A percentile compares a stretch with the other conserved stretches of the same genome.
Conservation (phyloP, 2,888 invertebrate genomes). For the Dasysyrphus albostriatus region DNA sequence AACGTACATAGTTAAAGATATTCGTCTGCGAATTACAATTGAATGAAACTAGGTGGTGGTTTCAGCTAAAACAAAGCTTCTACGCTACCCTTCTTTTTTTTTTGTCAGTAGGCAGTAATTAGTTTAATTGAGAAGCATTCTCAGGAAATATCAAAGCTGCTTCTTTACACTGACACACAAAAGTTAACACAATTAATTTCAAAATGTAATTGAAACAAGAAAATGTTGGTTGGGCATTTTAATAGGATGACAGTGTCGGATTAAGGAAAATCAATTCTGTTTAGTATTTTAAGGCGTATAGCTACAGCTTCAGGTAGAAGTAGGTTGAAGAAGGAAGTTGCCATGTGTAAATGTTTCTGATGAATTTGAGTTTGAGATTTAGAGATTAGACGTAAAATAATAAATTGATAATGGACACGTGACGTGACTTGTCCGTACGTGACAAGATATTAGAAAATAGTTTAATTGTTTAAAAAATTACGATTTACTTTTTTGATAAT, state of each 20-base stretch:
- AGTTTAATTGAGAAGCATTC: slow-evolving; percentile 43
- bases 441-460: too few relatives aligned
- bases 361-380: too few relatives aligned
- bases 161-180: slow-evolving; percentile 31
- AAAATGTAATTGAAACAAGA: slow-evolving; percentile 43
- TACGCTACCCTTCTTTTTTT: neutral
- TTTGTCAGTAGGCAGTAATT: slow-evolving; percentile 10
- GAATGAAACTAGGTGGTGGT: slow-evolving; percentile 34
- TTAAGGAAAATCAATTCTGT: neutral
- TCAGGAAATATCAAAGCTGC: slow-evolving; percentile 40
- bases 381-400: too few relatives aligned
- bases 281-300: neutral
- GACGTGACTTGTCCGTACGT: too few relatives aligned
- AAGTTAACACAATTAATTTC: slow-evolving; percentile 28
- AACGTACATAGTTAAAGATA: slow-evolving; percentile 42
- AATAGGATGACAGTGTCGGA: neutral
- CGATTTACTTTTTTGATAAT: too few relatives aligned
- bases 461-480: too few relatives aligned
- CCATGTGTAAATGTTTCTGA: too few relatives aligned
- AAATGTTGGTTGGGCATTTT: neutral
- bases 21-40: slow-evolving; percentile 3
- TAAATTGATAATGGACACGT: too few relatives aligned
- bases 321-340: too few relatives aligned
- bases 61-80: neutral
- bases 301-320: too few relatives aligned